Evolutionary conservation across 2,888 invertebrate species (phyloP), one percentile per base, ranked within the genome.

Genomic region (Erebia ligea): DNA sequence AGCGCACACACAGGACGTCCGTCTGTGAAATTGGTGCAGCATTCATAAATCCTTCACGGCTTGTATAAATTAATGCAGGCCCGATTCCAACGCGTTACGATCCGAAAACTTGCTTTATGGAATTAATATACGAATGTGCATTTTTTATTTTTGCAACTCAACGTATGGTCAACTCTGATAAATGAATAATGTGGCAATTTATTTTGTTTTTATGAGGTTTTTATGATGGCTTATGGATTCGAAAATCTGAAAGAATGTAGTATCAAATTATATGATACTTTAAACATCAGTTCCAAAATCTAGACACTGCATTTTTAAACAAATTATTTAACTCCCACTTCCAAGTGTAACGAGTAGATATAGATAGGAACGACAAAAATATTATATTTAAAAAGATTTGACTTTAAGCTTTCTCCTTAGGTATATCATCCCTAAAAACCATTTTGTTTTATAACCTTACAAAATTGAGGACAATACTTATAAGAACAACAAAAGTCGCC

Each of bases 31-130:
- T 75, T 76, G 75, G 75, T 70, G 72, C 73, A 73, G 72, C 73
- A 63, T 72, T 72, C 76, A 76, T 76, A 75, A 76, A 75, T 76
- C 76, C 75, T 75, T 72, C 75, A 73, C 73, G 67, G 73, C 75
- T 70, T 75, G 73, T 76, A 72, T 75, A 76, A 76, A 74, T 74
- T 74, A 75, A 76, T 76, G 73, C 72, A 72, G 69, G 72, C 74
- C 50, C 70, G 73, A 76, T 76, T 73, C 71, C 71, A 74, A 72
- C 66, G 59, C 62, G 73, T 64, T 74, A 68, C 70, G 68, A 74
- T 70, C 68, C 72, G 67, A 74, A 72, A 69, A 70, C 66, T 72
- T 74, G 72, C 67, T 73, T 74, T 70, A 72, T 74, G 68, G 70
- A 69, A 74, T 74, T 70, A 73, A 73, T 73, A 69, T 71, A 71